Conservation (phyloP, 1,140 invertebrate species). For the Ceratina calcarata region DNA sequence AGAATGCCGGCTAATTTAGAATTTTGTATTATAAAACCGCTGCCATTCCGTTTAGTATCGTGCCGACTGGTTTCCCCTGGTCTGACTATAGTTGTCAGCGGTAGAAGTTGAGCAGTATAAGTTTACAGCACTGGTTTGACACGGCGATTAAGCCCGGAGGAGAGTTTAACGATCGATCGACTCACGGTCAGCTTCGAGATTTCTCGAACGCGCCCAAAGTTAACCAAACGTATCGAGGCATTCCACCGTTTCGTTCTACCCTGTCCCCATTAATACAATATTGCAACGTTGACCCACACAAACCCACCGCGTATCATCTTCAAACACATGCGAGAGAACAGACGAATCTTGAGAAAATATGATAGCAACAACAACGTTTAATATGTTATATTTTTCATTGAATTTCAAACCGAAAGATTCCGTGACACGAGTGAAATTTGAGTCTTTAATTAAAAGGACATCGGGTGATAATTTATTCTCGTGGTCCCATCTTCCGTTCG, state of each 20-base stretch:
- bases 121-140: conserved; percentile 73
- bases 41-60: too few relatives aligned
- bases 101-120: conserved; percentile 65
- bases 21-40: conserved; percentile 52
- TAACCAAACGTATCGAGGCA: conserved; percentile 33
- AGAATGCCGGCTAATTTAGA: conserved; percentile 35
- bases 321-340: too few relatives aligned
- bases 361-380: too few relatives aligned
- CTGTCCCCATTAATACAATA: too few relatives aligned
- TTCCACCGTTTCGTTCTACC: background rate
- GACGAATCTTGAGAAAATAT: too few relatives aligned
- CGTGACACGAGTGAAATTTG: too few relatives aligned
- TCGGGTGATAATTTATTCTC: background rate
- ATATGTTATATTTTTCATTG: too few relatives aligned
- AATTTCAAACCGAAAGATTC: too few relatives aligned
- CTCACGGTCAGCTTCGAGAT: conserved; percentile 20
- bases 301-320: too few relatives aligned
- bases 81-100: conserved; percentile 27
- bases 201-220: conserved; percentile 47
- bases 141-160: conserved; percentile 69
- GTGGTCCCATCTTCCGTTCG: background rate
- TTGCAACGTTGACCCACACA: too few relatives aligned
- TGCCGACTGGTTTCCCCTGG: too few relatives aligned
- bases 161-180: conserved; percentile 71
- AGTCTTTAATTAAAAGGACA: too few relatives aligned